phyloP scores from a whole-genome alignment of 1,140 invertebrate species.

The Brachionus calyciflorus region DNA sequence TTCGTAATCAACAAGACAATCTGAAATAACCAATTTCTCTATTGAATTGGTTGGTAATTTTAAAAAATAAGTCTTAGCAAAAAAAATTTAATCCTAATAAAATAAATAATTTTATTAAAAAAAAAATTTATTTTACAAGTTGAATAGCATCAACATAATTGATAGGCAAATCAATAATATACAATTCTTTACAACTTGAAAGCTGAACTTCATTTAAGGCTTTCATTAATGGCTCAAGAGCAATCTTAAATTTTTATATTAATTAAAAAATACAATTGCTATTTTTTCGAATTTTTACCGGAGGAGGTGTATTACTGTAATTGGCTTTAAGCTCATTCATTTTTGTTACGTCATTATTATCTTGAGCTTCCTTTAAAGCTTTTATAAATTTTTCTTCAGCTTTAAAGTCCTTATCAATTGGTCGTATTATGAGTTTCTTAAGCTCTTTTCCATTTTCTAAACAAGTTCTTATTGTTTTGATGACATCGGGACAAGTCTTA shows the following conservation, averaged over 20 bases:
- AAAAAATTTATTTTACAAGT: background rate
- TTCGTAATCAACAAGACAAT: conserved; percentile 54
- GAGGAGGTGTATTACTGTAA: conserved; percentile 8
- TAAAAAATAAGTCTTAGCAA: conserved; percentile 38
- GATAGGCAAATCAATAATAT: conserved; percentile 38
- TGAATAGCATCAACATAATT: conserved; percentile 14
- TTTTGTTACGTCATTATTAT: background rate
- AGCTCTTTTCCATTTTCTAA: conserved; percentile 27
- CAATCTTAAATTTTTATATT: conserved; percentile 10
- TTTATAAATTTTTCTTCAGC: conserved; percentile 34
- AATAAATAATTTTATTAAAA: background rate
- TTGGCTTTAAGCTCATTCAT: conserved; percentile 17
- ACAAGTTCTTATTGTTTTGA: background rate
- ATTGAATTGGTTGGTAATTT: conserved; percentile 46
- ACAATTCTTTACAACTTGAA: conserved; percentile 37
- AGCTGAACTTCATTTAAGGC: conserved; percentile 37
- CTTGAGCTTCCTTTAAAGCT: conserved; percentile 13
- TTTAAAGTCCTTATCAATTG: conserved; percentile 37
- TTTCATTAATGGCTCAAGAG: conserved; percentile 27
- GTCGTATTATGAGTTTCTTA: conserved; percentile 11
- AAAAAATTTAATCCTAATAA: background rate
- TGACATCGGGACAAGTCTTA: conserved; percentile 17
- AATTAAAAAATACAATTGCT: background rate
- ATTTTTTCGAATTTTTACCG: background rate
- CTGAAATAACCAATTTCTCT: conserved; percentile 53